Evolutionary conservation across 2,113 vertebrate genomes (phyloP), one percentile per base, ranked within the genome.

Genomic region (Piaya cayana): DNA sequence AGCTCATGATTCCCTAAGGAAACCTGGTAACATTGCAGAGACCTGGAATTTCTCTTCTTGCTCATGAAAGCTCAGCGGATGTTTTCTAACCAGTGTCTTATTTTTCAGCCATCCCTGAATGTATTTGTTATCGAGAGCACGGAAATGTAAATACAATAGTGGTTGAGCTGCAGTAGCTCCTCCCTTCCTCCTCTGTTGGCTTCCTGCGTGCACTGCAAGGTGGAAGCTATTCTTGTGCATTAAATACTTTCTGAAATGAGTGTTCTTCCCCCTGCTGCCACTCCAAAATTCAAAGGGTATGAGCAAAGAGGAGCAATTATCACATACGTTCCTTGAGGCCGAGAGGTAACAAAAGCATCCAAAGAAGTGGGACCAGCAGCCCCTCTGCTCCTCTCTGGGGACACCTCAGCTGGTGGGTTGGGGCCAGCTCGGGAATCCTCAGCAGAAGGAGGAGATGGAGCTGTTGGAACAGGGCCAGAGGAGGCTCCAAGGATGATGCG

Each of bases 71-170:
- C 63, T 55, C 37, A n/a, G 70, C 69, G 42, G 58, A 58, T 95
- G 90, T 83, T 82, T 74, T 30, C 42, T 32, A 15, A 32, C 8
- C 59, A 17, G 3, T 43, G 75, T 75, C 80, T 69, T 58, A 74
- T 64, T 86, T 83, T 65, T 30, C 75, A 82, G 76, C 34, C 68
- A 7, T 34, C 13, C 13, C 22, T 36, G 83, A 37, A 70, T 19
- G 47, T 53, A 62, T 93, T 87, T 84, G 52, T 72, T 95, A 30
- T 52, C 15, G 5, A 29, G 64, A 43, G 89, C 12, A 80, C 75
- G 94, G 96, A 97, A 96, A 86, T 50, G 20, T 88, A 90, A 92
- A 91, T 88, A 96, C 96, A 97, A 95, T 96, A 27, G 95, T n/a
- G 55, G 17, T 80, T 27, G 65, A 32, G 42, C 60, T 86, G 91